Base-by-base conservation (phyloP, 2,113 vertebrate species). In the Sceloporus undulatus region DNA sequence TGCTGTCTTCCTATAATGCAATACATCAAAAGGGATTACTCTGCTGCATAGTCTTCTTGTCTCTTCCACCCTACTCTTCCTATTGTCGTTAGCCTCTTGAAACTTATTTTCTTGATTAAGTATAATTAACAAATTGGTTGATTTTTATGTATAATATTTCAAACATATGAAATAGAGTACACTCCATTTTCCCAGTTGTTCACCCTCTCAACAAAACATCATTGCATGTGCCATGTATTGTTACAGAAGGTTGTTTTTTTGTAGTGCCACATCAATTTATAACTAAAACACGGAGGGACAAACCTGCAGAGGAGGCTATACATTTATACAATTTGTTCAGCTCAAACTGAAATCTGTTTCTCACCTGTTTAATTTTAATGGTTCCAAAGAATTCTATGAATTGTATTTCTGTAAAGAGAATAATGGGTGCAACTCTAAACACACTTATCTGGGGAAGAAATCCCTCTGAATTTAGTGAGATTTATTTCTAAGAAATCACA, bases 61-160 rank as follows among this genome's bases (percentile, higher is more conserved):
- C 34, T 82, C 19, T 21, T 82, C 34, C 10, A 2, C 38, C 3
- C 54, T 19, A 40, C 42, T 54, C n/a, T 54, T 18, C 11, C 40
- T 18, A 76, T 86, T 86, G 25, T 40, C 2, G 4, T 71, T 52
- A 19, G 16, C 23, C 68, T 86, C 40, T 54, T 54, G 42, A 52
- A 84, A 73, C 75, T 86, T 68, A 54, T 79, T 86, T 86, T 54
- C 42, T 54, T 70, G 59, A 79, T 70, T 70, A 52, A 70, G 34
- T 68, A 54, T 68, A 79, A 86, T 25, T 79, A 78, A 27, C 40
- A 13, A 27, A 66, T 65, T 65, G 25, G 40, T 27, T 52, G 74
- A 78, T 78, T 78, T 84, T 66, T n/a, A 79, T 79, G 42, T 16
- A 68, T 79, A 29, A 52, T 70, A 79, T 70, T 86, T 40, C 66